Base-by-base conservation (phyloP, 1,140 invertebrate genomes). In the fruit fly (Drosophila melanogaster) region DNA sequence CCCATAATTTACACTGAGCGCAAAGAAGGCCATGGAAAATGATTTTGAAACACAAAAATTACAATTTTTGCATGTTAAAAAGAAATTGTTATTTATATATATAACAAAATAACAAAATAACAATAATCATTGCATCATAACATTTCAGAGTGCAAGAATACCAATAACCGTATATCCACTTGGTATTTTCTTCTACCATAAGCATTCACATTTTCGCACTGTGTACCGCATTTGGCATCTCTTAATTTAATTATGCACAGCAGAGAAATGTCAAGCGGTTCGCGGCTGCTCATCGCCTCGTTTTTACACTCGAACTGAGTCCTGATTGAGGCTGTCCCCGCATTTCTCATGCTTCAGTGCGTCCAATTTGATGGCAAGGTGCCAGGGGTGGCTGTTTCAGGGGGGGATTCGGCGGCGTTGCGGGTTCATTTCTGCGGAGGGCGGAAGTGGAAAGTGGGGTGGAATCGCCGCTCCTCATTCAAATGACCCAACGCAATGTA, bases 281-380 rank as follows among this genome's bases (percentile, higher is more conserved):
- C 71, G 71, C 66, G 75, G 49, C 60, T 75, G 70, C 60, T 76
- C 57, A 57, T 72, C 72, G 71, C 80, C 61, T 40, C 79, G 62
- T 89, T 89, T 87, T 87, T 83, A 87, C 83, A 89, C 83, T 89
- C 76, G 83, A 89, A 79, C 87, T 89, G 83, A 87, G 81, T 78
- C 57, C 74, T 64, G 81, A 72, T 72, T 72, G 64, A 67, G 64
- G 64, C 62, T 62, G 60, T 67, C 46, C 67, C 47, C 79, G 69
- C 78, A 86, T 79, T 87, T 87, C 81, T 87, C 62, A 77, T 83
- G 83, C 83, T 79, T 87, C 71, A 89, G 70, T 87, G 84, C 79
- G 71, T 83, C 55, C 83, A 79, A 83, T 87, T 87, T 79, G 56
- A 33, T 64, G 46, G 51, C 62, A 72, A 61, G 61, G 50, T 54